A percentile compares a stretch with the other conserved stretches of the same genome.
phyloP scores from a whole-genome alignment of 2,797 vertebrate species.

The Lophura swinhoii region DNA sequence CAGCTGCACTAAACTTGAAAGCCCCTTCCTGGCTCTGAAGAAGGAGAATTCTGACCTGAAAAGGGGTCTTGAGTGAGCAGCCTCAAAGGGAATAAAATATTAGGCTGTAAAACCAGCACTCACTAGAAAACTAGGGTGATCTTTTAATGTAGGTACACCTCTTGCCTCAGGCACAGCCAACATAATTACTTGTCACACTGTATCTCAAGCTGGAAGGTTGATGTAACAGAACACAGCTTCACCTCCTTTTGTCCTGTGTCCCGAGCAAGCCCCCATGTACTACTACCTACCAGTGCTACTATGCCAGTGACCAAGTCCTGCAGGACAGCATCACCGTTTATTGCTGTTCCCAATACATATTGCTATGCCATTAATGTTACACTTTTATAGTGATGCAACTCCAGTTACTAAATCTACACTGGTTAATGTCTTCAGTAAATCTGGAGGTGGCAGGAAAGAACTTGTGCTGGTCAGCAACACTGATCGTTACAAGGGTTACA shows the following conservation, averaged over 20 bases:
- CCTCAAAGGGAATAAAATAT: constrained; percentile 70
- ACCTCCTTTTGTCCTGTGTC: background rate
- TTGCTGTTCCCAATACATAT: rapidly evolving
- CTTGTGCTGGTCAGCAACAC: background rate
- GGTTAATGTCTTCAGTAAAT: background rate
- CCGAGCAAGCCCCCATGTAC: background rate
- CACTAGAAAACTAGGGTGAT: constrained; percentile 60
- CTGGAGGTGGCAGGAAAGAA: background rate
- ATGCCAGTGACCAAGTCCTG: background rate
- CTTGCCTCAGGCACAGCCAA: constrained; percentile 30
- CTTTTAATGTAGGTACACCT: constrained; percentile 62
- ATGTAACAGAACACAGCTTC: background rate
- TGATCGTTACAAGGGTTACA: background rate
- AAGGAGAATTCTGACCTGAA: constrained; percentile 62
- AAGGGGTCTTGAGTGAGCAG: constrained; percentile 36
- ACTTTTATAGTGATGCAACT: background rate
- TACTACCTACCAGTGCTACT: background rate
- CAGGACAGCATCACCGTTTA: background rate
- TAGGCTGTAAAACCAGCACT: constrained; percentile 54
- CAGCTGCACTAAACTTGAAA: constrained; percentile 65
- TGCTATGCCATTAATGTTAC: background rate
- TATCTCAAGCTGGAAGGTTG: background rate
- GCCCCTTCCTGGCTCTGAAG: constrained; percentile 58
- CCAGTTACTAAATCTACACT: background rate
- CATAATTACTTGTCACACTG: background rate